A percentile compares a stretch with the other conserved stretches of the same genome.
Conservation (phyloP, 2,888 invertebrate species). For the Standfussiana lucernea region DNA sequence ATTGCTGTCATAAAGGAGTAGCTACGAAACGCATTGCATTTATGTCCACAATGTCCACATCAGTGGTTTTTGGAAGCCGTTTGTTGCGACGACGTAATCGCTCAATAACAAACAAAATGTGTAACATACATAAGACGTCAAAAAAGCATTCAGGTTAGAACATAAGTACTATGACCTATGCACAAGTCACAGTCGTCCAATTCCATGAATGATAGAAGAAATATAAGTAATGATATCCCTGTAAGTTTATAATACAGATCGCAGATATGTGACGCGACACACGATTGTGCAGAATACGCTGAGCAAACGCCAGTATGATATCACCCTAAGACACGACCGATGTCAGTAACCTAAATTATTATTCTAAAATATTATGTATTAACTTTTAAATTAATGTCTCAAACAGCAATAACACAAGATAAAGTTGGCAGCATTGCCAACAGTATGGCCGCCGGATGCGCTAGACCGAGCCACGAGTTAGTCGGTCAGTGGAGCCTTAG, state of each 20-base stretch:
- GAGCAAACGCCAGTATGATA: constrained; percentile 33
- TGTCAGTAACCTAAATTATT: background rate
- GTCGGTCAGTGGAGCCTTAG: constrained; percentile 42
- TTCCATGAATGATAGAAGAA: background rate
- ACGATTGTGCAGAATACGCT: background rate
- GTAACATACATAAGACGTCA: background rate
- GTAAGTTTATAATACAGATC: background rate
- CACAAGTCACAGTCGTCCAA: background rate
- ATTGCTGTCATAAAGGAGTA: no score
- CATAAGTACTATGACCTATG: background rate
- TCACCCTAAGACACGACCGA: constrained; percentile 20
- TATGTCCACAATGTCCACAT: background rate
- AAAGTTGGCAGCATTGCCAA: constrained; percentile 41
- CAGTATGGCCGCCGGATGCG: constrained; percentile 39
- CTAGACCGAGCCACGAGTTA: constrained; percentile 36
- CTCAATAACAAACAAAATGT: background rate
- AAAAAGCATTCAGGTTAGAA: background rate
- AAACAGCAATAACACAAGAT: constrained; percentile 34
- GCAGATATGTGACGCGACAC: background rate
- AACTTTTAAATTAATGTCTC: constrained; percentile 52
- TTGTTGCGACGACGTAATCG: background rate
- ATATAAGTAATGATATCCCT: background rate
- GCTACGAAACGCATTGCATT: background rate
- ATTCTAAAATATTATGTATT: constrained; percentile 7
- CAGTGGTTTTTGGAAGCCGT: background rate